phyloP scores from a whole-genome alignment of 2,888 invertebrate genomes.

The Brachylomia viminalis region DNA sequence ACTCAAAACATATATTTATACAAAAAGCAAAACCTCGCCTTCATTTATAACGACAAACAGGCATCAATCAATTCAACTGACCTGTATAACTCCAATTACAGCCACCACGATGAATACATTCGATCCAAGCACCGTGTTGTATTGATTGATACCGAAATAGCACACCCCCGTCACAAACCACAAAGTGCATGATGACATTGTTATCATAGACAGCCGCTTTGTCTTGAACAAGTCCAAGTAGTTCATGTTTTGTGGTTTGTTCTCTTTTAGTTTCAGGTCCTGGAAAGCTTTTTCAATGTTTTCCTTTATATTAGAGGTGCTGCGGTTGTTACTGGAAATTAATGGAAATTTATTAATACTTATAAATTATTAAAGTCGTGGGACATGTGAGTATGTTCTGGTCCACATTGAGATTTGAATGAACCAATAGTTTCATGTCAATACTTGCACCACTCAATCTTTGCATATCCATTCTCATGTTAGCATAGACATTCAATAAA shows the following conservation, averaged over 20 bases:
- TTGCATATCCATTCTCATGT: background rate
- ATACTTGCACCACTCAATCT: background rate
- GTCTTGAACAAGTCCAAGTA: slow-evolving; percentile 76
- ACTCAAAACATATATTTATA: background rate
- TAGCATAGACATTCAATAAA: background rate
- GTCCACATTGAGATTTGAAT: background rate
- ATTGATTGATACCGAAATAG: slow-evolving; percentile 78
- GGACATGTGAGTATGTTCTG: background rate
- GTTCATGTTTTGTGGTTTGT: slow-evolving; percentile 60
- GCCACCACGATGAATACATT: slow-evolving; percentile 74
- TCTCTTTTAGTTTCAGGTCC: slow-evolving; percentile 67
- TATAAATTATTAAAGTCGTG: background rate
- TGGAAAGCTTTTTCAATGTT: slow-evolving; percentile 70
- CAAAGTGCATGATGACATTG: slow-evolving; percentile 66
- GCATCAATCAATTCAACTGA: slow-evolving; percentile 56
- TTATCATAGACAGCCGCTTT: slow-evolving; percentile 69
- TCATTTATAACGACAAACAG: background rate
- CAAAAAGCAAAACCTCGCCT: background rate
- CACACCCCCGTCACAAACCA: slow-evolving; percentile 75
- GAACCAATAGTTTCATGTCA: background rate
- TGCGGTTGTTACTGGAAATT: slow-evolving; percentile 78
- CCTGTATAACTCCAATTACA: slow-evolving; percentile 76
- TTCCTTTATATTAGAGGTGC: slow-evolving; percentile 69
- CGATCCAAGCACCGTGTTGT: slow-evolving; percentile 72
- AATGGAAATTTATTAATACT: slow-evolving; percentile 65